These are phyloP conservation scores for Trichonephila clavata DNA, from an alignment of 1,140 invertebrate species.

Conservation along the genomic window DNA sequence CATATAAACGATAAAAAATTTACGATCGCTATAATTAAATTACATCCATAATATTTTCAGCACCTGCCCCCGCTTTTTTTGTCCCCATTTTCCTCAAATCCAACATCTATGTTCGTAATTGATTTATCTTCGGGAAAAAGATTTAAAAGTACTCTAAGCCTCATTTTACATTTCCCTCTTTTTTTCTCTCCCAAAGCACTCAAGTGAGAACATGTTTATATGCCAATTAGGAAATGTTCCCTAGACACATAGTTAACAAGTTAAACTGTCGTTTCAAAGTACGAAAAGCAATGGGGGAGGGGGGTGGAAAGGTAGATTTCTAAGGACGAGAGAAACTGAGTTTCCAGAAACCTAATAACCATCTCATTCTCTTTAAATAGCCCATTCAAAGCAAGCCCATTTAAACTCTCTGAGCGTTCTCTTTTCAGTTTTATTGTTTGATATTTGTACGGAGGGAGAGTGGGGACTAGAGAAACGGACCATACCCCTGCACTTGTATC, in stretches of 20 bases:
- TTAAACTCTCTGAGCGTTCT: background rate
- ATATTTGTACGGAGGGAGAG: background rate
- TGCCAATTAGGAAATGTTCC: conserved; percentile 32
- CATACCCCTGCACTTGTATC: background rate
- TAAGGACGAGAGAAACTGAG: conserved; percentile 8
- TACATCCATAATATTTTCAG: background rate
- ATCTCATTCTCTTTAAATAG: conserved; percentile 44
- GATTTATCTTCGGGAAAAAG: background rate
- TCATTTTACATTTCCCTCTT: background rate
- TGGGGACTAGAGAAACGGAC: background rate
- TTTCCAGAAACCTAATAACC: background rate
- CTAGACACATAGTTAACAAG: conserved; percentile 6
- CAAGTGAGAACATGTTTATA: conserved; percentile 3
- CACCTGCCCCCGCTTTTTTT: background rate
- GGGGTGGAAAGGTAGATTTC: background rate
- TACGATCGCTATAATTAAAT: background rate
- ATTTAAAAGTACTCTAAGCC: conserved; percentile 19
- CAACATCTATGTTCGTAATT: background rate
- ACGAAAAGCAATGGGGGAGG: background rate
- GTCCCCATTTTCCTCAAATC: background rate
- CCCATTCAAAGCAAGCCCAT: conserved; percentile 35
- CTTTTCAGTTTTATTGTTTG: conserved; percentile 34
- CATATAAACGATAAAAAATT: background rate
- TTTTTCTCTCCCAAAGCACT: background rate
- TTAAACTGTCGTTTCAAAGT: conserved; percentile 40